These are phyloP conservation scores for Drosophila pallidifrons DNA, from an alignment of 1,140 invertebrate genomes.

Conservation along the genomic window DNA sequence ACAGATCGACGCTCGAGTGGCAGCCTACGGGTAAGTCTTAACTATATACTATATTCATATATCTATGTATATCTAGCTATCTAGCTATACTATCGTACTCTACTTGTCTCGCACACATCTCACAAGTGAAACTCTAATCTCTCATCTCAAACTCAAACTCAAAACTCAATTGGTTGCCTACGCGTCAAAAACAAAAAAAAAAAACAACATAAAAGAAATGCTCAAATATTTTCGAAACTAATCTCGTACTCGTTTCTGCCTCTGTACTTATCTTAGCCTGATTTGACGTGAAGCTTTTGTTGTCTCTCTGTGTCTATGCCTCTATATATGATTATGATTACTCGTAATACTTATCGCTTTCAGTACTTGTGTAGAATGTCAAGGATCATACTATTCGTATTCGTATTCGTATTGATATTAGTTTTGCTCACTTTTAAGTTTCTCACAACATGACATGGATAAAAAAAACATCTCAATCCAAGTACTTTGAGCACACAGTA, in stretches of 20 bases:
- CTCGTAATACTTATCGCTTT: slow-evolving; percentile 34
- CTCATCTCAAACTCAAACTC: background rate
- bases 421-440: slow-evolving; percentile 7
- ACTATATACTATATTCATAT: background rate
- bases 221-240: slow-evolving; percentile 3
- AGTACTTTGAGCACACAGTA: slow-evolving; percentile 48
- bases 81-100: slow-evolving; percentile 21
- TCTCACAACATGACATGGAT: slow-evolving; percentile 14
- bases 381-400: slow-evolving; percentile 24
- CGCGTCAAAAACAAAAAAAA: background rate
- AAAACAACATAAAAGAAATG: background rate
- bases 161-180: slow-evolving; percentile 27
- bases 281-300: slow-evolving; percentile 81
- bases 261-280: slow-evolving; percentile 59
- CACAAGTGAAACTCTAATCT: slow-evolving; percentile 20
- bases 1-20: slow-evolving; percentile 85
- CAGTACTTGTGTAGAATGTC: slow-evolving; percentile 40
- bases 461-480: slow-evolving; percentile 12
- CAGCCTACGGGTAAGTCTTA: slow-evolving; percentile 86
- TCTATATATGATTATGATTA: slow-evolving; percentile 13
- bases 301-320: slow-evolving; percentile 63
- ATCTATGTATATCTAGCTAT: slow-evolving; percentile 25
- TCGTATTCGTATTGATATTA: slow-evolving; percentile 13
- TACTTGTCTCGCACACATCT: slow-evolving; percentile 22
- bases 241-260: slow-evolving; percentile 21